phyloP scores from a whole-genome alignment of 2,888 invertebrate genomes.

The Lordiphosa andalusiaca region DNA sequence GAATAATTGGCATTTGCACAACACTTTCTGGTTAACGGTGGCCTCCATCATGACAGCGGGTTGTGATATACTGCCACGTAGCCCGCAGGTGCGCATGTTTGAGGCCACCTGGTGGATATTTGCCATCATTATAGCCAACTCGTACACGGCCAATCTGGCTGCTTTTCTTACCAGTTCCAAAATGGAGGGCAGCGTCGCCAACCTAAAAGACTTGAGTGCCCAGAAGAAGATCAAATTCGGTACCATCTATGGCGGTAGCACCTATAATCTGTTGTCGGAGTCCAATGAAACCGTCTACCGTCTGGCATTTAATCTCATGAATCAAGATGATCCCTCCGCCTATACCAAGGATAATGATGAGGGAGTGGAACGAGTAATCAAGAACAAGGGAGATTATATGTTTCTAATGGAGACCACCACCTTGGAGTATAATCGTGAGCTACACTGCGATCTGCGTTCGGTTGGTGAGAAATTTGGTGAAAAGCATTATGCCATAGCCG shows the following conservation, averaged over 20 bases:
- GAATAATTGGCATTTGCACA: conserved; percentile 92
- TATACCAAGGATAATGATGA: conserved; percentile 89
- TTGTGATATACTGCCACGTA: conserved; percentile 94
- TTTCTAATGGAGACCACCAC: conserved; percentile 98
- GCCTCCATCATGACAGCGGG: conserved; percentile 96
- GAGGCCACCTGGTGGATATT: conserved; percentile 92
- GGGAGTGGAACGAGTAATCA: conserved; percentile 90
- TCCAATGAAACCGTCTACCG: conserved; percentile 92
- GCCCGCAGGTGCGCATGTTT: conserved; percentile 88
- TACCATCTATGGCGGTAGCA: conserved; percentile 91
- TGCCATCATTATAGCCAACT: conserved; percentile 89
- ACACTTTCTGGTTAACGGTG: conserved; percentile 96
- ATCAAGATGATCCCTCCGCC: conserved; percentile 88
- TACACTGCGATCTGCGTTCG: conserved; percentile 89
- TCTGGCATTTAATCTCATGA: conserved; percentile 94
- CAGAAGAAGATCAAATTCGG: conserved; percentile 97
- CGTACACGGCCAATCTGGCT: conserved; percentile 96
- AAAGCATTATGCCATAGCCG: conserved; percentile 96
- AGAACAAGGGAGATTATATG: conserved; percentile 89
- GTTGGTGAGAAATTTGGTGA: conserved; percentile 91
- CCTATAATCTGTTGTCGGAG: conserved; percentile 92
- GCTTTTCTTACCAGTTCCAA: conserved; percentile 94
- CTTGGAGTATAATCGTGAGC: conserved; percentile 93
- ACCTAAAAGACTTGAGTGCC: conserved; percentile 93
- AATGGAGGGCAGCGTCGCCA: conserved; percentile 93